Conservation (phyloP, 2,113 vertebrate species). For the Brienomyrus longianalis region DNA sequence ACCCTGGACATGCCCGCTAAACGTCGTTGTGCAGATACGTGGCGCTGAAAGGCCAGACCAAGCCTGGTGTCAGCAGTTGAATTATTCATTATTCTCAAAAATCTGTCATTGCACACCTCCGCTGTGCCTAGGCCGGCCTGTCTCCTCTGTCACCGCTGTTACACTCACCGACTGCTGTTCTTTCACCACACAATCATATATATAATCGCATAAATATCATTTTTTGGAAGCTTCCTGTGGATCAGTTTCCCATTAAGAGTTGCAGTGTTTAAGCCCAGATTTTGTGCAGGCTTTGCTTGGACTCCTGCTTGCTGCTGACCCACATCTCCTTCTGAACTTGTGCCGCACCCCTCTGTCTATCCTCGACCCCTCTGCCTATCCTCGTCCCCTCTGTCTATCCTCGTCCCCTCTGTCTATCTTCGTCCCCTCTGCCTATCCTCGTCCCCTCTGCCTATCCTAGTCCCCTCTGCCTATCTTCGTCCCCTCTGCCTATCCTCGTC, state of each 20-base stretch:
- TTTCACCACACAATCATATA: neutral
- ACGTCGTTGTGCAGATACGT: neutral
- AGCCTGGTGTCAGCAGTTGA: neutral
- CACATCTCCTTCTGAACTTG: neutral
- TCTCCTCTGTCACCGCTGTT: neutral
- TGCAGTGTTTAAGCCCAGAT: neutral
- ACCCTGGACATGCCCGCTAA: neutral
- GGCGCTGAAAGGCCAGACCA: neutral
- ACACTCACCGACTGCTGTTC: neutral
- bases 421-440: too few species aligned
- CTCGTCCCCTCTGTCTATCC: too few species aligned
- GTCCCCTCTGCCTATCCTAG: too few species aligned
- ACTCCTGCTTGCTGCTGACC: neutral
- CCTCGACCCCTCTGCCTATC: neutral
- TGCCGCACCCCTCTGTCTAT: too few species aligned
- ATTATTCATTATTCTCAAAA: constrained; percentile 1
- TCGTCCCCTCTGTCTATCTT: too few species aligned
- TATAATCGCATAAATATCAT: neutral
- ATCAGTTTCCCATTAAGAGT: neutral
- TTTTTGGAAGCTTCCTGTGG: neutral
- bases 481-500: too few species aligned
- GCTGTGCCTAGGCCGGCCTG: neutral
- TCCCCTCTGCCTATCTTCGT: too few species aligned
- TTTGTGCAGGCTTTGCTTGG: neutral
- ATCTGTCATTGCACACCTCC: constrained; percentile 1